Conservation (phyloP, 2,113 vertebrate genomes). For the Cryptoleucopteryx plumbea region DNA sequence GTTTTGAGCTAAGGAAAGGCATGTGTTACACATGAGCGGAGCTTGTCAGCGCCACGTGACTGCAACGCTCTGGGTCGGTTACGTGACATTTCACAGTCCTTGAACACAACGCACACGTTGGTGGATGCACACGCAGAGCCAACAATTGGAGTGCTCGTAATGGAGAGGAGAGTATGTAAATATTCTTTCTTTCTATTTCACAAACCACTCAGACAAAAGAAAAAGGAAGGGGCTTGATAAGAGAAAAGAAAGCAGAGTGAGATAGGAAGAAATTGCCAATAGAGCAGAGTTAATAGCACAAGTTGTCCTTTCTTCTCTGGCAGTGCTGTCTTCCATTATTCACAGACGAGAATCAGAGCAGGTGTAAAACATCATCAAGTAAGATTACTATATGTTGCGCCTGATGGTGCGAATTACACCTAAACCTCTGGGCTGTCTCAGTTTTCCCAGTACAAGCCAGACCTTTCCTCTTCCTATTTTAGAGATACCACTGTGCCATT, state of each 20-base stretch:
- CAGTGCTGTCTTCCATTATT: background rate
- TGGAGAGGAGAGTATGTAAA: background rate
- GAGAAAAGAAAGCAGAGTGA: background rate
- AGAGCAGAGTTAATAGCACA: background rate
- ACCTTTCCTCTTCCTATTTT: background rate
- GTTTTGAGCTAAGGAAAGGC: slow-evolving; percentile 10
- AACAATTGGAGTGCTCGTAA: background rate
- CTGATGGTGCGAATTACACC: background rate
- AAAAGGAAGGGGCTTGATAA: background rate
- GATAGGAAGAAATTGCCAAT: background rate
- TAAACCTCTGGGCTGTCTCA: background rate
- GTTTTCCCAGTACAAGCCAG: background rate
- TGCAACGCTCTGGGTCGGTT: background rate
- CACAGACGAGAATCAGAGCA: background rate
- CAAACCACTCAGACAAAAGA: background rate
- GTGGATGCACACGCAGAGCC: background rate
- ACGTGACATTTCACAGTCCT: background rate
- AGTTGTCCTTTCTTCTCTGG: background rate
- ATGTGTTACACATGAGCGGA: background rate
- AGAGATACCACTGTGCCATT: background rate
- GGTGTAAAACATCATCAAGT: background rate
- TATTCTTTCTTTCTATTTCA: background rate
- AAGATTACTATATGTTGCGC: background rate
- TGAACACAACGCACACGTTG: background rate
- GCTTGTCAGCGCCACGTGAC: background rate